Evolutionary conservation across 2,888 invertebrate genomes (phyloP).

Genomic region (Protophormia terraenovae): DNA sequence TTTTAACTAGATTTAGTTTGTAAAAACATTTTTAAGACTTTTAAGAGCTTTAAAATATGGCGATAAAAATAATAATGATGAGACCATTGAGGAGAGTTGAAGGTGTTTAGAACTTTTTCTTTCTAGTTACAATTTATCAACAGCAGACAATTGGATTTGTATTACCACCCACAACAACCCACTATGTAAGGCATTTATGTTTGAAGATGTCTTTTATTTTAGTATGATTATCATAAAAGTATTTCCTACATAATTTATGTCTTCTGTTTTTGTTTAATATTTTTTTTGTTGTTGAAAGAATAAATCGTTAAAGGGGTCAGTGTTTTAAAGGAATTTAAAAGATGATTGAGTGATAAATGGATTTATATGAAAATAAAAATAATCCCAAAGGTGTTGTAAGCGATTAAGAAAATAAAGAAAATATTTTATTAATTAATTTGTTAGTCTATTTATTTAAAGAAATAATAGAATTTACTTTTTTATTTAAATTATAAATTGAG

Average conservation of each 20-base stretch:
- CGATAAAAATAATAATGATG: background rate
- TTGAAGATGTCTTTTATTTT: background rate
- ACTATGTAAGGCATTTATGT: background rate
- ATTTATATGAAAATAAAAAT: too few relatives aligned
- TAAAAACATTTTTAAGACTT: constrained; percentile 2
- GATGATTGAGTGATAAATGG: too few relatives aligned
- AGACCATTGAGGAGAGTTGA: background rate
- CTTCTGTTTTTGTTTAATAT: background rate
- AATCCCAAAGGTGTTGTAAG: too few relatives aligned
- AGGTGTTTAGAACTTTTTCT: background rate
- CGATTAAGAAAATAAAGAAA: too few relatives aligned
- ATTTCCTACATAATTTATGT: constrained; percentile 5
- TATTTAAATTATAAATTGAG: too few relatives aligned
- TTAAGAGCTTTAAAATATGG: background rate
- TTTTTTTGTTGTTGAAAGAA: too few relatives aligned
- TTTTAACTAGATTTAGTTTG: constrained; percentile 19
- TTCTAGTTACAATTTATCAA: background rate
- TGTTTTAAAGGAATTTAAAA: background rate
- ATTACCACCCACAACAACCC: constrained; percentile 34
- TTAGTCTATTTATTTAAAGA: too few relatives aligned
- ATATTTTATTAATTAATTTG: too few relatives aligned
- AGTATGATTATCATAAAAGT: background rate
- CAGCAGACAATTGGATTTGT: constrained; percentile 2
- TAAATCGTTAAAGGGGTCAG: background rate
- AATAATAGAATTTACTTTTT: too few relatives aligned